Base-by-base conservation (phyloP, 2,797 vertebrate genomes). In the Sus cebifrons region DNA sequence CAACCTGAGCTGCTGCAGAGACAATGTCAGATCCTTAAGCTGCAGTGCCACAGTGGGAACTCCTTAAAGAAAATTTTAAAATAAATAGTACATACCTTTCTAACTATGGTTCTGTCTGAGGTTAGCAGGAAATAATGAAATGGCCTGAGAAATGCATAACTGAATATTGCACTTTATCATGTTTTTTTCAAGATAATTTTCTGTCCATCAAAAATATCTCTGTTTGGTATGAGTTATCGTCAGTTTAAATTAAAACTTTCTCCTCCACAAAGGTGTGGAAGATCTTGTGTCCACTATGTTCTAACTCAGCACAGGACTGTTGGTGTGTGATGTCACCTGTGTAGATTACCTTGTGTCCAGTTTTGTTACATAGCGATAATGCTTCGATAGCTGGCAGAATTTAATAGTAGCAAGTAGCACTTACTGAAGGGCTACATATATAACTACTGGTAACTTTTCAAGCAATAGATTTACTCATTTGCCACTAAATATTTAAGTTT, bases 141-240 rank as follows among this genome's bases (percentile, higher is more conserved):
- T 8, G 58, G 4, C 40, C 52, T 78, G 64, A 95, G 86, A 91
- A 91, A 89, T 93, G 17, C 20, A 27, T n/a, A 89, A 86, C 44
- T 23, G 79, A 87, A 70, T 81, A 65, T 44, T 84, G n/a, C 14
- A 56, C 11, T 58, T 82, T 88, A 60, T 81, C 7, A 14, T 83
- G 18, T 81, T 91, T 94, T 94, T 86, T 62, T 84, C 36, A 86
- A 89, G 54, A 68, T 67, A 79, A n/a, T 71, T 65, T 91, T 89
- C 27, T 89, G 21, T 17, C 62, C n/a, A 36, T 85, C 64, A 84
- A 60, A 60, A 64, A 87, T 86, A 44, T 84, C 89, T 49, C 23
- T 70, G 5, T 89, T 77, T 32, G 16, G 23, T 84, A 52, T 29
- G 68, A 75, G 21, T 62, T 71, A 27, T 60, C 49, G 75, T 85